Evolutionary conservation across 2,888 invertebrate species (phyloP).

Genomic region (Athrips mouffetella): DNA sequence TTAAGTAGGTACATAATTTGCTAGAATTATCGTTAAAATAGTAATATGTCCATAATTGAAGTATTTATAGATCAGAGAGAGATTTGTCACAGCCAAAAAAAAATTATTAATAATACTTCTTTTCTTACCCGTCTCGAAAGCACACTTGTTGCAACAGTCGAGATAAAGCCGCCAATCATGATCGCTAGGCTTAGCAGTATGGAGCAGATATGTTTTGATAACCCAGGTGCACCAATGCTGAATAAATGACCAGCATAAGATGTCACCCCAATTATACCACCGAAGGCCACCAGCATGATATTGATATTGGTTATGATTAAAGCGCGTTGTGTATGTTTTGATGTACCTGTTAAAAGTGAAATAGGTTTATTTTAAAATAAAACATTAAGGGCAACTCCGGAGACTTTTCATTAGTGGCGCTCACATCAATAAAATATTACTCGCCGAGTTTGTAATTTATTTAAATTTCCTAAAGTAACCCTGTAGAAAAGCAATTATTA

Average conservation of each 20-base stretch:
- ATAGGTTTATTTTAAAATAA: background rate
- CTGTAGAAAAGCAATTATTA: too few species aligned
- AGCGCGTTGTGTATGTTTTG: constrained; percentile 51
- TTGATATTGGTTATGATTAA: constrained; percentile 24
- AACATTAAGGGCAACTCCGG: too few species aligned
- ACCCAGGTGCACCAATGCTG: constrained; percentile 53
- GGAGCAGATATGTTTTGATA: constrained; percentile 65
- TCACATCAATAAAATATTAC: too few species aligned
- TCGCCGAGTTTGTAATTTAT: too few species aligned
- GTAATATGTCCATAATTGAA: too few species aligned
- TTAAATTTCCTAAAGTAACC: too few species aligned
- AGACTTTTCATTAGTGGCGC: too few species aligned
- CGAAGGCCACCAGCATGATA: constrained; percentile 30
- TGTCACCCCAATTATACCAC: constrained; percentile 43
- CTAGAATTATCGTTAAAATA: too few species aligned
- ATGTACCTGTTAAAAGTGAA: constrained; percentile 37
- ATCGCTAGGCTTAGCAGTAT: constrained; percentile 75
- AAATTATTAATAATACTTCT: background rate
- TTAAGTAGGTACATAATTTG: background rate
- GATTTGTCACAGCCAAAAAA: too few species aligned
- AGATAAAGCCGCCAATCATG: constrained; percentile 51
- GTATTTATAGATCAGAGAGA: too few species aligned
- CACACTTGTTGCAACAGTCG: constrained; percentile 63
- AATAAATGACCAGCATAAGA: constrained; percentile 64
- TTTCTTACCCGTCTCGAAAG: constrained; percentile 67